Evolutionary conservation across 2,113 vertebrate genomes (phyloP), one percentile per base, ranked within the genome.

Genomic region (Burhinus oedicnemus): DNA sequence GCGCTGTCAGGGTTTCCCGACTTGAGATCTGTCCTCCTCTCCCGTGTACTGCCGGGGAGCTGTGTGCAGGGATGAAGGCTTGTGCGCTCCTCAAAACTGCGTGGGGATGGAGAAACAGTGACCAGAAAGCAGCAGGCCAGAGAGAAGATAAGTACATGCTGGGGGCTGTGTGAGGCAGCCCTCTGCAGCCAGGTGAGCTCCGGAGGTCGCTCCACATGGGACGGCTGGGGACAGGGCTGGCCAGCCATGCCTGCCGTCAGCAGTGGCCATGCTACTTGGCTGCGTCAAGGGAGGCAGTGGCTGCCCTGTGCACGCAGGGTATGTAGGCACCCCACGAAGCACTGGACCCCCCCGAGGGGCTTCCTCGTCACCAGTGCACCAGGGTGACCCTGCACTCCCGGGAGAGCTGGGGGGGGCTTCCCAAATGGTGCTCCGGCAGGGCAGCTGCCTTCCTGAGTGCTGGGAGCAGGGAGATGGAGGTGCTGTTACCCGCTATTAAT

Each of bases 231-330:
- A 20, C 30, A 29, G 27, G 54, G 32, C 32, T 4, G 11, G 13
- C 19, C 6, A 2, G 69, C 55, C 42, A 5, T 9, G 14, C 44
- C 58, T 29, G 49, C 49, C 2, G 0, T 3, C 3, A 69, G 42
- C 70, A 27, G 40, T 11, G n/a, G 25, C 40, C 62, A 5, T 6
- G 7, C 30, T 26, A 22, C n/a, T 15, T 16, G 22, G 49, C 29
- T 1, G 1, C 44, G 5, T 36, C 22, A 30, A 29, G n/a, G 30
- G 30, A 47, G 52, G 8, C 0, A 5, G 51, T 17, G 51, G 17
- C 76, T 76, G 68, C 38, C 8, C 0, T 1, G 19, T 8, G 5
- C 1, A 0, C 11, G 1, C 36, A 14, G 42, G 27, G 21, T 36
- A 12, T 3, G 14, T 15, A 30, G 36, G 18, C 16, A 52, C 15